Evolutionary conservation across 2,888 invertebrate genomes (phyloP).

Genomic region (Ischnura elegans): DNA sequence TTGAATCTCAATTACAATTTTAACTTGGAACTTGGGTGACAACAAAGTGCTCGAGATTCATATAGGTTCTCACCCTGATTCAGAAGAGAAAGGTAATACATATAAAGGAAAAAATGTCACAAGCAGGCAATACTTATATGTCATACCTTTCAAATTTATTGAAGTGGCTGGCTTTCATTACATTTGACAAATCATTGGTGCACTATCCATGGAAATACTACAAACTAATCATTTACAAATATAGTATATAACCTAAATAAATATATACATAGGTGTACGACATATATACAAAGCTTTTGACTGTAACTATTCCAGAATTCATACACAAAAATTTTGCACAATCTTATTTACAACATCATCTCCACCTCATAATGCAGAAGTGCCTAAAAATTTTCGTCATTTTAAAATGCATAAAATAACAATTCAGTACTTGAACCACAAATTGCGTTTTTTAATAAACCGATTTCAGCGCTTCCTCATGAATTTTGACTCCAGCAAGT

Average conservation of each 20-base stretch:
- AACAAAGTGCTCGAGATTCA: background rate
- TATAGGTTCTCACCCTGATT: background rate
- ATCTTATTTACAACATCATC: slow-evolving; percentile 13
- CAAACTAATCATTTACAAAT: slow-evolving; percentile 41
- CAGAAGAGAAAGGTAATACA: background rate
- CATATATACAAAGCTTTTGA: slow-evolving; percentile 64
- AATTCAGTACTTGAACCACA: background rate
- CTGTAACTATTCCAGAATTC: slow-evolving; percentile 42
- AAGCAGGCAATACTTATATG: background rate
- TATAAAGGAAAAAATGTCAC: background rate
- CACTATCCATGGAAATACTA: slow-evolving; percentile 48
- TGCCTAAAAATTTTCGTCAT: background rate
- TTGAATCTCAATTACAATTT: background rate
- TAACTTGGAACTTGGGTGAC: background rate
- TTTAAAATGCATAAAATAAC: background rate
- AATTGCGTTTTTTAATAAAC: background rate
- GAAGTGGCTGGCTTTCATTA: slow-evolving; percentile 43
- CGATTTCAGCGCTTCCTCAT: background rate
- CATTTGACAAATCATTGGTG: slow-evolving; percentile 54
- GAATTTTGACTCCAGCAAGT: background rate
- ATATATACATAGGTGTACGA: slow-evolving; percentile 40
- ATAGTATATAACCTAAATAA: slow-evolving; percentile 38
- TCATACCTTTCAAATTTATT: slow-evolving; percentile 48
- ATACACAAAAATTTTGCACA: background rate
- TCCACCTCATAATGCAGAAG: background rate